Base-by-base conservation (phyloP, 2,113 vertebrate species). In the Pongo abelii region DNA sequence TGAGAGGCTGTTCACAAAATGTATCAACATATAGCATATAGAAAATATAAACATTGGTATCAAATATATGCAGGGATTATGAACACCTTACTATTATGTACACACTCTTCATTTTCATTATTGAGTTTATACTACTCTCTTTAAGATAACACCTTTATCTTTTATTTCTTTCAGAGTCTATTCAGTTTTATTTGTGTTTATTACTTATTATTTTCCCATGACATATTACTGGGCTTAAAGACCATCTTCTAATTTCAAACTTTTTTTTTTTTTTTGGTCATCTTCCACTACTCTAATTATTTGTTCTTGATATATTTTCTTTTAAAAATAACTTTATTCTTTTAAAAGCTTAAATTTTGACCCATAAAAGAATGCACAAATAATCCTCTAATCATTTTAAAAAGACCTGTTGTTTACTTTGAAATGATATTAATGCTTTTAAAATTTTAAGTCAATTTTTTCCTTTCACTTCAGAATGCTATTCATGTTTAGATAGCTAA, bases 341-440 rank as follows among this genome's bases (percentile, higher is more conserved):
- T 95, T 90, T 84, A 67, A 57, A 93, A 72, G 23, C 92, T 96
- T 85, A 93, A 84, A 89, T 89, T 78, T 95, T 89, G 9, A 89
- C 30, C 5, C 4, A 40, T 30, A 59, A 79, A 75, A 38, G 11
- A 87, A 89, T 75, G 16, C 11, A 59, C 6, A 83, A 77, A 84
- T 20, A 87, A 95, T 50, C 18, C 20, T 69, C 22, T 91, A 93
- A 70, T 95, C 70, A 87, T 94, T 95, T 95, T 84, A 59, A 95
- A 87, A 46, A 13, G 1, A 83, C 3, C 1, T 97, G 13, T 55
- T 84, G 9, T 81, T 94, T 83, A 93, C 67, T 69, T 95, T 89
- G 27, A 97, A 94, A 79, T 95, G 13, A 94, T 97, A 91, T 10
- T 75, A 52, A 83, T 57, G 59, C 12, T 70, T 96, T 59, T 52